Evolutionary conservation across 2,888 invertebrate genomes (phyloP).

Genomic region (Eubasilissa splendida): DNA sequence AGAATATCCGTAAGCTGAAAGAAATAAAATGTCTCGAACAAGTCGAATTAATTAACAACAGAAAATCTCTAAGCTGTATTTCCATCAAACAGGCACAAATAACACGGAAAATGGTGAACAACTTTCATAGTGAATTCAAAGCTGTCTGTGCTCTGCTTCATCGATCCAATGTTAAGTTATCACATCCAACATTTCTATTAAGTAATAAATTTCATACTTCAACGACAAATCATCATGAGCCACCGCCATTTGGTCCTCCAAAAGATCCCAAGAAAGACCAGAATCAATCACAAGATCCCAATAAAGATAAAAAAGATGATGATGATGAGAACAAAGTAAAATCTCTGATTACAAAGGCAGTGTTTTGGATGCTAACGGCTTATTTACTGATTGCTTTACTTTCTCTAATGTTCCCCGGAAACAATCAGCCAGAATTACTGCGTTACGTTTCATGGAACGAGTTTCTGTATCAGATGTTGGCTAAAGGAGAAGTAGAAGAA

Average conservation of each 20-base stretch:
- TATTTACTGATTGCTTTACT: conserved; percentile 83
- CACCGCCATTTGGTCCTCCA: conserved; percentile 57
- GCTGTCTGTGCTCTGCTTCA: conserved; percentile 72
- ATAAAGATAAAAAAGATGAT: conserved; percentile 67
- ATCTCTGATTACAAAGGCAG: conserved; percentile 81
- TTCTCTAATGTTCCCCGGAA: conserved; percentile 81
- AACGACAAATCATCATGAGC: conserved; percentile 58
- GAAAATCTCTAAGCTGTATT: not conserved
- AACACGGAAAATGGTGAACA: conserved; percentile 12
- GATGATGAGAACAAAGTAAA: conserved; percentile 81
- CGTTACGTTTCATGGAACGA: conserved; percentile 96
- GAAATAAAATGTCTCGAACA: conserved; percentile 7
- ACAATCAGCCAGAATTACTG: conserved; percentile 82
- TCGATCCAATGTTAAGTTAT: conserved; percentile 66
- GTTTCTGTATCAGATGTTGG: conserved; percentile 94
- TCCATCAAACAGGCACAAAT: not conserved
- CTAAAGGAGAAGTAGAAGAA: conserved; percentile 94
- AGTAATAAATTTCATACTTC: conserved; percentile 60
- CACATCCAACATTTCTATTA: conserved; percentile 58
- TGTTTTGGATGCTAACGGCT: conserved; percentile 86
- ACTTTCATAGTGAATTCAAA: conserved; percentile 67
- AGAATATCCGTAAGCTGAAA: conserved; percentile 15
- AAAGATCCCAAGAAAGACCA: conserved; percentile 57
- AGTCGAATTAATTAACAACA: not conserved
- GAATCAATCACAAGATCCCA: conserved; percentile 66